Percentiles rank a stretch among this genome's conserved stretches.
Conservation (phyloP, 1,140 invertebrate genomes). For the Drosophila pseudoobscura region DNA sequence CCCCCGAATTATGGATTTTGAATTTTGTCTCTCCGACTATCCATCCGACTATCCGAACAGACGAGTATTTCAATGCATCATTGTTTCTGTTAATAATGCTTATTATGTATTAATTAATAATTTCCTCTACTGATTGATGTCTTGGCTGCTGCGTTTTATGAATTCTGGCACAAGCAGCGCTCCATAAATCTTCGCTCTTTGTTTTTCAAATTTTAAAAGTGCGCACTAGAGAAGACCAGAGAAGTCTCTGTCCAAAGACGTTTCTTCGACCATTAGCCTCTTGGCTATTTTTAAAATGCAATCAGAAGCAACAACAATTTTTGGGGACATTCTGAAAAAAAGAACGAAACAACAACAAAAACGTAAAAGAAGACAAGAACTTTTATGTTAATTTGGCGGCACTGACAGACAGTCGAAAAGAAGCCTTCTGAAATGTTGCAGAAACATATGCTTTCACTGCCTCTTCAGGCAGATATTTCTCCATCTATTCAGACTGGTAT, state of each 20-base stretch:
- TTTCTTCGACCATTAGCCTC: constrained; percentile 51
- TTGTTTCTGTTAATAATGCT: constrained; percentile 11
- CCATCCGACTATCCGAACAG: neutral
- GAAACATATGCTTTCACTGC: constrained; percentile 14
- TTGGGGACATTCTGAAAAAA: constrained; percentile 21
- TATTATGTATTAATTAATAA: constrained; percentile 57
- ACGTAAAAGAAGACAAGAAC: constrained; percentile 14
- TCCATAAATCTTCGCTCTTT: constrained; percentile 65
- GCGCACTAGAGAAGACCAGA: constrained; percentile 10
- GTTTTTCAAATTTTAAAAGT: constrained; percentile 46
- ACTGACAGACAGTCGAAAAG: constrained; percentile 63
- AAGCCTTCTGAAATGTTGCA: constrained; percentile 34
- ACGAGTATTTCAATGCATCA: neutral
- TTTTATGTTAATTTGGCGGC: constrained; percentile 61
- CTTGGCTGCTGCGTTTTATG: constrained; percentile 40
- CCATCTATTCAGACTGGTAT: constrained; percentile 1
- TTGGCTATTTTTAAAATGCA: constrained; percentile 62
- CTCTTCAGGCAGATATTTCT: constrained; percentile 26
- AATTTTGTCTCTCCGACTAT: constrained; percentile 2
- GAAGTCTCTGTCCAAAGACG: constrained; percentile 41
- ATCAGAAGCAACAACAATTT: constrained; percentile 5
- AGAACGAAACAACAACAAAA: too few relatives aligned
- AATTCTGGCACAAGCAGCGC: constrained; percentile 22
- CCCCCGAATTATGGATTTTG: neutral
- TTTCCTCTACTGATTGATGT: constrained; percentile 54